phyloP scores from a whole-genome alignment of 1,140 invertebrate genomes.

The Popillia japonica region DNA sequence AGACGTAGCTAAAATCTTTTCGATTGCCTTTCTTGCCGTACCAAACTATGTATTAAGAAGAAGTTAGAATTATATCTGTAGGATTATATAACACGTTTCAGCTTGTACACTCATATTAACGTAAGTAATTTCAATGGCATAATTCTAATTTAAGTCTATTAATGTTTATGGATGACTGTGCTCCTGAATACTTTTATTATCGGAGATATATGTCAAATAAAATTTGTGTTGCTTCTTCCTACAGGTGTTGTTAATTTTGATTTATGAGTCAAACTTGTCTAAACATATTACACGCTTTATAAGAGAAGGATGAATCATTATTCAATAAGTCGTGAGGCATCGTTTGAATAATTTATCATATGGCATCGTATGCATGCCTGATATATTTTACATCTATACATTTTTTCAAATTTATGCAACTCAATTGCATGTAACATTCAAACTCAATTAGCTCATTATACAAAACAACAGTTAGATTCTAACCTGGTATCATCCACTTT shows the following conservation, averaged over 20 bases:
- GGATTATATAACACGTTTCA: not conserved
- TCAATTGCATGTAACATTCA: too few species aligned
- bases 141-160: not conserved
- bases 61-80: not conserved
- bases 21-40: not conserved
- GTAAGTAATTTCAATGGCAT: not conserved
- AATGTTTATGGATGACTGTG: not conserved
- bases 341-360: not conserved
- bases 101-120: not conserved
- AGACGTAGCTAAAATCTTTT: not conserved
- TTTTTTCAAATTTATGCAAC: too few species aligned
- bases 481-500: too few species aligned
- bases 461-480: too few species aligned
- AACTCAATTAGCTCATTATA: too few species aligned
- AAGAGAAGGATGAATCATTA: not conserved
- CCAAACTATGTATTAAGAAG: not conserved
- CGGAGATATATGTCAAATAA: not conserved
- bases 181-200: not conserved
- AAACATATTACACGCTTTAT: not conserved
- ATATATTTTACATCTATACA: not conserved
- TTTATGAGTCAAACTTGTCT: not conserved
- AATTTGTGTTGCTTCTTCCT: not conserved
- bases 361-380: not conserved
- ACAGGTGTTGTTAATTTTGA: conserved; percentile 6
- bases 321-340: not conserved